Evolutionary conservation across 2,797 vertebrate genomes (phyloP).

Genomic region (Coendou prehensilis): DNA sequence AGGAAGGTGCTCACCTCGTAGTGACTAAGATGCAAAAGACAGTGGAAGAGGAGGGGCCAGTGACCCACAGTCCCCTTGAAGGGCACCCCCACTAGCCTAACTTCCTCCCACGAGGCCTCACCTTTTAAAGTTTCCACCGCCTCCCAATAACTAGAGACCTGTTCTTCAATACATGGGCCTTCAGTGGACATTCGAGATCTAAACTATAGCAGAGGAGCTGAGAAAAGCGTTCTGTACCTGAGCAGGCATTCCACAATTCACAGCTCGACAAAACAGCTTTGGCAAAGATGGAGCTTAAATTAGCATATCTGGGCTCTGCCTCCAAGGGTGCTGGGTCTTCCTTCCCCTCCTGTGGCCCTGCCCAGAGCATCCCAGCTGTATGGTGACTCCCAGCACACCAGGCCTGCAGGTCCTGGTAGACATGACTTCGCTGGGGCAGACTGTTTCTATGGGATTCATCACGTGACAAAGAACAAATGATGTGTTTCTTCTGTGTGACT

Average conservation of each 20-base stretch:
- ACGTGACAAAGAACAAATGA: not conserved
- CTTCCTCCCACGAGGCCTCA: not conserved
- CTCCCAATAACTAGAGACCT: not conserved
- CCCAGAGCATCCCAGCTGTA: not conserved
- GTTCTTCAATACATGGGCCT: not conserved
- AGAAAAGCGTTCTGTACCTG: not conserved
- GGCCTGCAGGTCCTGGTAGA: too few relatives aligned
- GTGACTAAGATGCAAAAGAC: not conserved
- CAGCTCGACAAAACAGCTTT: not conserved
- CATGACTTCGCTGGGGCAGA: fast-evolving
- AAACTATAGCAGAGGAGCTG: not conserved
- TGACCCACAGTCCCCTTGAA: too few relatives aligned
- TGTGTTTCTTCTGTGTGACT: not conserved
- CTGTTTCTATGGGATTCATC: not conserved
- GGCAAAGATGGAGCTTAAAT: not conserved
- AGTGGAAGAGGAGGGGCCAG: not conserved
- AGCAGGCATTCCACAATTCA: not conserved
- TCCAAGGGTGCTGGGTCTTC: not conserved
- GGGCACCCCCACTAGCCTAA: not conserved
- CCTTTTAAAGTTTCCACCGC: not conserved
- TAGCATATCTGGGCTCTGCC: not conserved
- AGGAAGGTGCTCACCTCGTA: not conserved
- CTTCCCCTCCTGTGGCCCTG: not conserved
- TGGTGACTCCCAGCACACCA: too few relatives aligned
- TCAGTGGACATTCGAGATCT: not conserved